A percentile compares a stretch with the other conserved stretches of the same genome.
phyloP scores from a whole-genome alignment of 2,888 invertebrate species.

The Apamea monoglypha region DNA sequence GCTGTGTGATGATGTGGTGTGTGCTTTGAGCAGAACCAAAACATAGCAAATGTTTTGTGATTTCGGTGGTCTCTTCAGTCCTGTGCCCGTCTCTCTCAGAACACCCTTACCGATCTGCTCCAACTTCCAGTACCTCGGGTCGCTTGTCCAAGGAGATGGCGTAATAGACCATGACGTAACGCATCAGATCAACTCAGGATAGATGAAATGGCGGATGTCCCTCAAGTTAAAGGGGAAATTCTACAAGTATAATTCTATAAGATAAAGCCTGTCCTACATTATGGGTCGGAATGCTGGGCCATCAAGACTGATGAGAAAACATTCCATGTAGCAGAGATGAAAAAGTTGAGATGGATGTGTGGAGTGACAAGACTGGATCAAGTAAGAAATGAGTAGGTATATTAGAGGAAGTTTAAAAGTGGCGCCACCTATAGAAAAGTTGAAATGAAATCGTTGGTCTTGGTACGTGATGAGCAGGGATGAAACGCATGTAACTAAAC shows the following conservation, averaged over 20 bases:
- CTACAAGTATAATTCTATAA: too few relatives aligned
- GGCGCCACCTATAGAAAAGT: not conserved
- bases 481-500: not conserved
- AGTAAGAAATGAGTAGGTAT: not conserved
- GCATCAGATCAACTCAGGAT: not conserved
- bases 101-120: not conserved
- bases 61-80: not conserved
- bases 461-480: not conserved
- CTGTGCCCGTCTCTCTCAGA: not conserved
- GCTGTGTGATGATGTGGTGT: not conserved
- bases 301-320: not conserved
- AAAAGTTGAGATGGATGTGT: not conserved
- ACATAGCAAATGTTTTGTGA: too few relatives aligned
- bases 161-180: too few relatives aligned
- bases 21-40: not conserved
- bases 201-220: not conserved
- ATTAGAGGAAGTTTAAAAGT: not conserved
- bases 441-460: not conserved
- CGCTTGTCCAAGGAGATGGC: not conserved
- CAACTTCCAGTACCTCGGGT: not conserved
- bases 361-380: not conserved
- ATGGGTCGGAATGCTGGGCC: not conserved
- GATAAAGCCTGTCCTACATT: not conserved
- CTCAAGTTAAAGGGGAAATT: not conserved
- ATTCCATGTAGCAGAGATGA: not conserved